These are phyloP conservation scores for Danio albolineatus DNA, from an alignment of 2,797 vertebrate genomes.

Conservation along the genomic window DNA sequence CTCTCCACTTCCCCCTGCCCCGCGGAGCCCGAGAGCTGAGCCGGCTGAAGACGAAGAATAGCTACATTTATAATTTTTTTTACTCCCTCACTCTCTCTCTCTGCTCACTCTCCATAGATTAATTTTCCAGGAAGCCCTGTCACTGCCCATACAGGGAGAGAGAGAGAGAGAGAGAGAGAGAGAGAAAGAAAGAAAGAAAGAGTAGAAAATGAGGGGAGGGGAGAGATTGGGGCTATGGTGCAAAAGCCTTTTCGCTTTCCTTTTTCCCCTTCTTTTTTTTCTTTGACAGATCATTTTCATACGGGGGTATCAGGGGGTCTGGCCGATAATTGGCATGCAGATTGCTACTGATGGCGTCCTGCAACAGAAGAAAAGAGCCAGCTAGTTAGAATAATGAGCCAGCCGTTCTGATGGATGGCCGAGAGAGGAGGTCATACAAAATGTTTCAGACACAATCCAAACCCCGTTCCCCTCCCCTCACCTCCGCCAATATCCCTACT, in stretches of 20 bases:
- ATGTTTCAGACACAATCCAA: conserved; percentile 85
- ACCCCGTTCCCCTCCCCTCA: conserved; percentile 67
- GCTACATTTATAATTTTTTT: conserved; percentile 86
- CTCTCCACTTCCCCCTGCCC: conserved; percentile 83
- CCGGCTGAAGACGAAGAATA: conserved; percentile 79
- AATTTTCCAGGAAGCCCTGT: conserved; percentile 86
- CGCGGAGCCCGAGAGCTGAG: conserved; percentile 78
- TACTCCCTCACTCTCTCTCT: conserved; percentile 58
- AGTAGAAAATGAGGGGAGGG: conserved; percentile 60
- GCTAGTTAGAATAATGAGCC: conserved; percentile 98
- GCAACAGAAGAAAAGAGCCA: conserved; percentile 90
- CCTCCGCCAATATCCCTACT: conserved; percentile 75
- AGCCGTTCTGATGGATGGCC: conserved; percentile 96
- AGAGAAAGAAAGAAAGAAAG: conserved; percentile 37
- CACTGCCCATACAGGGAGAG: conserved; percentile 77
- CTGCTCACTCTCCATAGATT: conserved; percentile 83
- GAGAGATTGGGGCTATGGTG: conserved; percentile 80
- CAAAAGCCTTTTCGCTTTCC: conserved; percentile 74
- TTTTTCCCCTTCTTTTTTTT: conserved; percentile 68
- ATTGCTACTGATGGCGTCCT: conserved; percentile 98
- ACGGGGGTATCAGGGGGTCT: conserved; percentile 97
- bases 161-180: conserved; percentile 62
- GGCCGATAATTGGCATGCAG: conserved; percentile 99
- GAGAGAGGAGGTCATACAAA: conserved; percentile 92
- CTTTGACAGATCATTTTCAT: conserved; percentile 97